A percentile compares a stretch with the other conserved stretches of the same genome.
Conservation (phyloP, 2,113 vertebrate genomes). For the Egretta garzetta region DNA sequence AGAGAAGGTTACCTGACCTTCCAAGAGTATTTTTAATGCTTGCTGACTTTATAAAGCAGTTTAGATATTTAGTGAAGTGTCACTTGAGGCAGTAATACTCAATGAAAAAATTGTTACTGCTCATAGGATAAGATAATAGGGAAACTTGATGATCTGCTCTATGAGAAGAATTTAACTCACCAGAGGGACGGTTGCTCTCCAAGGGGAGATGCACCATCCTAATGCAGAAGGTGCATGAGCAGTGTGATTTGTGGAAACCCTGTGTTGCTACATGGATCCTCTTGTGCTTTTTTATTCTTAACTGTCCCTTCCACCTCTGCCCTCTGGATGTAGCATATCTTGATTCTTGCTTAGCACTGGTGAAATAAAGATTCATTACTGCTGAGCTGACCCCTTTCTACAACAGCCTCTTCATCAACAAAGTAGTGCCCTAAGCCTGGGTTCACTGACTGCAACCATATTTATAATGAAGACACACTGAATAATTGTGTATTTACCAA, state of each 20-base stretch:
- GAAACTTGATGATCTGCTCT: conserved; percentile 73
- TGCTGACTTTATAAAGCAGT: conserved; percentile 76
- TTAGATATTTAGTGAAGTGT: conserved; percentile 80
- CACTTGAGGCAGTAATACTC: conserved; percentile 67
- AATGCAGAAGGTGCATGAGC: neutral
- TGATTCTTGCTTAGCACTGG: neutral
- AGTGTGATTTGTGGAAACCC: neutral
- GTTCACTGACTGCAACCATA: conserved; percentile 14
- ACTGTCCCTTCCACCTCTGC: neutral
- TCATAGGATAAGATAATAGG: conserved; percentile 76
- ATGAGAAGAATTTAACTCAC: conserved; percentile 55
- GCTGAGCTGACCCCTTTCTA: conserved; percentile 56
- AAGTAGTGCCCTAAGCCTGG: conserved; percentile 33
- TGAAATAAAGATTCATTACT: conserved; percentile 55
- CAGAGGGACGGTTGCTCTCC: conserved; percentile 33
- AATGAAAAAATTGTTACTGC: conserved; percentile 85
- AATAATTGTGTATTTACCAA: conserved; percentile 70
- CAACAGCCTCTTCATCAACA: conserved; percentile 58
- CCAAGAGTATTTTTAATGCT: conserved; percentile 64
- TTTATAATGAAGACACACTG: conserved; percentile 45
- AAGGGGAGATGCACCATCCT: neutral
- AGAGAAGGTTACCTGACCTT: conserved; percentile 51
- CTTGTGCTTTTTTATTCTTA: neutral
- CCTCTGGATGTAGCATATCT: neutral
- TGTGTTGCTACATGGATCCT: neutral